Base-by-base conservation (phyloP, 2,888 invertebrate species). In the Loripinus fragilis region DNA sequence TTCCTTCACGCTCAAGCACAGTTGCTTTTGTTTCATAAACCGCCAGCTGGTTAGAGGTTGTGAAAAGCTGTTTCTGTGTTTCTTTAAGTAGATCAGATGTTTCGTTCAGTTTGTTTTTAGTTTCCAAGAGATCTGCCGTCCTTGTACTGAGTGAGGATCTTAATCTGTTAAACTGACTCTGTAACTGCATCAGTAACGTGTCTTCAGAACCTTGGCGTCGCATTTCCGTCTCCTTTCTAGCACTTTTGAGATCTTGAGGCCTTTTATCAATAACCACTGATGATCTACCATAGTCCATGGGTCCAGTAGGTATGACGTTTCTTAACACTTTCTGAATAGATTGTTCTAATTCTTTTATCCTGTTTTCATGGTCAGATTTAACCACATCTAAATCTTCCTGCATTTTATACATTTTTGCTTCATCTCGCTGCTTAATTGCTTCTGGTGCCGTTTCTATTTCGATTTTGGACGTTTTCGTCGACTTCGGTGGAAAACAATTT, bases 41-140 rank as follows among this genome's bases (percentile, higher is more conserved):
- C 8, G 87, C 81, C 3, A 91, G 77, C 23, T 89, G 85, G 48
- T 84, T 83, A 20, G 85, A 87, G 17, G 86, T 77, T 41, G 77
- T 78, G 30, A 89, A 79, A 12, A 88, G 69, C n/a, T 87, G 83
- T 12, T 86, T 74, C 71, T 90, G 90, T 20, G 86, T 75, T 74
- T 89, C 82, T n/a, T 83, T 77, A 35, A 89, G 60, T 15, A 81
- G 70, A 45, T 74, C 76, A 10, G 78, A 69, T 0, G 88, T 89
- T 69, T 90, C 89, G 74, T 91, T 90, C 52, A 89, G 78, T 71
- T 86, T 86, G 23, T 84, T 77, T 72, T 82, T 79, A 5, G 86
- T 73, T 20, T 88, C 87, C 12, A 87, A 64, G n/a, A 91, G 73
- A 38, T 85, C 84, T 1, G 85, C 74, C 7, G 85, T 87, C 78